Conservation (phyloP, 2,797 vertebrate species). For the Galagoides demidoff region DNA sequence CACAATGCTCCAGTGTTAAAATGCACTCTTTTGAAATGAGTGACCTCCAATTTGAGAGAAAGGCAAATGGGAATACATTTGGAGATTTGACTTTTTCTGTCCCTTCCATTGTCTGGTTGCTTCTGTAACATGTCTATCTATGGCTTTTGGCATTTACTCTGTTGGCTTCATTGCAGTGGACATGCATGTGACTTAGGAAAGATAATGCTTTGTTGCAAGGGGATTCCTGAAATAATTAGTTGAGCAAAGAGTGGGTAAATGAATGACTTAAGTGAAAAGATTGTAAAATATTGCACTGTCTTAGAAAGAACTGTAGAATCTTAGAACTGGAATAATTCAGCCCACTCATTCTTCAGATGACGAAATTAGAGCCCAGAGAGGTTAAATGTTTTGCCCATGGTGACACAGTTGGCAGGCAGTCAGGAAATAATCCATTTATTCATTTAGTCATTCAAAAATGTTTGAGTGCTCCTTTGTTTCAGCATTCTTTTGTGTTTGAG, state of each 20-base stretch:
- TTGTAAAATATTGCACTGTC: slow-evolving; percentile 13
- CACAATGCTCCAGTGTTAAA: neutral
- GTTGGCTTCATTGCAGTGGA: neutral
- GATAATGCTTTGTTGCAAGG: slow-evolving; percentile 65
- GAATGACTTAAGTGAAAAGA: slow-evolving; percentile 62
- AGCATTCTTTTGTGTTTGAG: neutral
- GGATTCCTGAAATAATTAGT: slow-evolving; percentile 73
- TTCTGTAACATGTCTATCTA: neutral
- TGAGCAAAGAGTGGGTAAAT: slow-evolving; percentile 32
- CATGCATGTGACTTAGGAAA: slow-evolving; percentile 60
- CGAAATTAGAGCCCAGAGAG: slow-evolving; percentile 68
- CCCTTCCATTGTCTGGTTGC: neutral
- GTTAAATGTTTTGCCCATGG: slow-evolving; percentile 64
- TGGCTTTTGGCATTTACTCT: slow-evolving; percentile 54
- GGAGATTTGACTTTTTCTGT: neutral
- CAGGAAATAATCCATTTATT: slow-evolving; percentile 54
- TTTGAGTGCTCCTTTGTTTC: slow-evolving; percentile 56
- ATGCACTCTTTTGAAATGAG: neutral
- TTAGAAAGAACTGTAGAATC: slow-evolving; percentile 48
- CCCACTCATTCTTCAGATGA: slow-evolving; percentile 38
- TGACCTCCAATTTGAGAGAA: slow-evolving; percentile 41
- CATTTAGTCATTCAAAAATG: slow-evolving; percentile 48
- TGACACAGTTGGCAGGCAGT: slow-evolving; percentile 62
- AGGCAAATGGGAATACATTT: neutral
- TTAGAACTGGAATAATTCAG: slow-evolving; percentile 26